A percentile compares a stretch with the other conserved stretches of the same genome.
Conservation (phyloP, 2,113 vertebrate genomes). For the Cebidichthys violaceus region DNA sequence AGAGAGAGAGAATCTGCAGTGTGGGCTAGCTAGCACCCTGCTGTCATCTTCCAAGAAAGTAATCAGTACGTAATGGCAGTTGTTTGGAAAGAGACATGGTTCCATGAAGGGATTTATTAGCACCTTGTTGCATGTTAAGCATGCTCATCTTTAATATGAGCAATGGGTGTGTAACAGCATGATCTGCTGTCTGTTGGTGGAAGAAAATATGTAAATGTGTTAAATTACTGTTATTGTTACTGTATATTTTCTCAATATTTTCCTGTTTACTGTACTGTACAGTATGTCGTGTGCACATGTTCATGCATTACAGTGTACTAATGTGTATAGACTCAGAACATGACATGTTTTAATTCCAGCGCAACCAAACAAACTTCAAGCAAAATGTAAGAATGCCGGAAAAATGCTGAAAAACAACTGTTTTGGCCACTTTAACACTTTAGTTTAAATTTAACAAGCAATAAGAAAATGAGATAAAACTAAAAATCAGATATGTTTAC, state of each 20-base stretch:
- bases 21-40: constrained; percentile 40
- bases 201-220: background rate
- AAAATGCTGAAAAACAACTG: no score
- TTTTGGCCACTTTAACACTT: no score
- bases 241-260: background rate
- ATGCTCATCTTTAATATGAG: background rate
- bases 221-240: no score
- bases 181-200: constrained; percentile 14
- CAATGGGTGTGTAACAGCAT: constrained; percentile 1
- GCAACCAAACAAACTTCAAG: no score
- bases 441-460: no score
- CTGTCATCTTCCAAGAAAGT: constrained; percentile 52
- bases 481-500: no score
- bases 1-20: constrained; percentile 35
- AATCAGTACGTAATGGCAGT: constrained; percentile 46
- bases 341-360: background rate
- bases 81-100: constrained; percentile 20
- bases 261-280: background rate
- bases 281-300: background rate
- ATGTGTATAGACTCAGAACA: background rate
- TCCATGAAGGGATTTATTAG: background rate
- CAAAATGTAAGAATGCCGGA: no score
- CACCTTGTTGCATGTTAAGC: background rate
- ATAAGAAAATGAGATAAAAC: no score
- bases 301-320: background rate